A percentile compares a stretch with the other conserved stretches of the same genome.
Evolutionary conservation across 2,797 vertebrate species (phyloP).

Genomic region (Hippocampus kuda): DNA sequence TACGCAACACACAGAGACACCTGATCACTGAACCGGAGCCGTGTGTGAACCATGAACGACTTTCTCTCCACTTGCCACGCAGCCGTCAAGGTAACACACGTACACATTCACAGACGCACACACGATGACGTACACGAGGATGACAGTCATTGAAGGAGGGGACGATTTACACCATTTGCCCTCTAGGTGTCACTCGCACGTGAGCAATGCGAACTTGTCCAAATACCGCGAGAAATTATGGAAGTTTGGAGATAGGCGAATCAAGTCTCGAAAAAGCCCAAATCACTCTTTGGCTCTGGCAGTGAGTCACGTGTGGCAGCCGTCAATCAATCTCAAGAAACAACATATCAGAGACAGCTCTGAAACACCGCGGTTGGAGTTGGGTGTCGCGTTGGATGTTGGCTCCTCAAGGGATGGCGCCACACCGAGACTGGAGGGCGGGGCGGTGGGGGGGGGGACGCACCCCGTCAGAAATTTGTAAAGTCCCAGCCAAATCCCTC

Average conservation of each 20-base stretch:
- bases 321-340: not conserved
- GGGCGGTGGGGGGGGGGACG: too few relatives aligned
- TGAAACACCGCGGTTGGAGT: not conserved
- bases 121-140: not conserved
- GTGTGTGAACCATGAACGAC: constrained; percentile 38
- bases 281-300: not conserved
- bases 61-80: constrained; percentile 45
- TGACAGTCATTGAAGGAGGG: not conserved
- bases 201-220: not conserved
- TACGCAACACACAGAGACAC: not conserved
- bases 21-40: not conserved
- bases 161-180: not conserved
- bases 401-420: too few relatives aligned
- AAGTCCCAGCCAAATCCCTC: too few relatives aligned
- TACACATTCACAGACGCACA: constrained; percentile 7
- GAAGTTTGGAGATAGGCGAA: not conserved
- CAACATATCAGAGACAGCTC: not conserved
- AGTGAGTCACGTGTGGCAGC: too few relatives aligned
- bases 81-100: constrained; percentile 46
- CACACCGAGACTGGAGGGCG: too few relatives aligned
- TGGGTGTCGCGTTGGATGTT: not conserved
- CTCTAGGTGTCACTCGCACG: not conserved
- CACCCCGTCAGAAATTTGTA: too few relatives aligned
- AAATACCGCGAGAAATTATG: not conserved
- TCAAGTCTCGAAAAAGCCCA: not conserved